Percentiles rank a stretch among this genome's conserved stretches.
Conservation (phyloP, 2,113 vertebrate species). For the Festucalex cinctus region DNA sequence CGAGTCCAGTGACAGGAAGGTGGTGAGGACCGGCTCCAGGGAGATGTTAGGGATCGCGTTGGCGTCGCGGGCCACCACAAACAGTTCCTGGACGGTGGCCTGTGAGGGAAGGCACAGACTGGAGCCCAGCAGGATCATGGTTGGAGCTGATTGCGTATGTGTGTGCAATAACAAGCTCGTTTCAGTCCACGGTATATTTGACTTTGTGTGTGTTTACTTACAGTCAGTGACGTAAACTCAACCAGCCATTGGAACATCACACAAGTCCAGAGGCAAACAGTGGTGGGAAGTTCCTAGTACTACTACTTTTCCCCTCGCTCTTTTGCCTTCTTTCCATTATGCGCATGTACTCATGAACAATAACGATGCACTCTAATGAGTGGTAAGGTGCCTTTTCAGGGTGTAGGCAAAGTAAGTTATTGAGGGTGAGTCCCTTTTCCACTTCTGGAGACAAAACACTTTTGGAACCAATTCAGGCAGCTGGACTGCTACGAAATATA, state of each 20-base stretch:
- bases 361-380: background rate
- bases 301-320: background rate
- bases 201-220: slow-evolving; percentile 36
- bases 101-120: slow-evolving; percentile 58
- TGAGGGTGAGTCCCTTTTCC: too few species aligned
- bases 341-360: background rate
- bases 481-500: too few species aligned
- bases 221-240: slow-evolving; percentile 8
- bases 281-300: background rate
- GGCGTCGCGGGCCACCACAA: slow-evolving; percentile 57
- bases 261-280: background rate
- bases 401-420: background rate
- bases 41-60: slow-evolving; percentile 69
- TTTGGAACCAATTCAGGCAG: too few species aligned
- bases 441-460: too few species aligned
- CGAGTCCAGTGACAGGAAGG: slow-evolving; percentile 71
- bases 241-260: background rate
- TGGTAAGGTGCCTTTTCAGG: background rate
- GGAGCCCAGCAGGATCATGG: slow-evolving; percentile 45
- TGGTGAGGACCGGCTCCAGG: slow-evolving; percentile 58
- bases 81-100: slow-evolving; percentile 62
- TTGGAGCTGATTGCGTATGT: slow-evolving; percentile 6
- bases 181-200: background rate
- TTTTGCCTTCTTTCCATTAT: background rate
- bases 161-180: background rate